Evolutionary conservation across 1,140 invertebrate species (phyloP).

Genomic region (Drosophila orena): DNA sequence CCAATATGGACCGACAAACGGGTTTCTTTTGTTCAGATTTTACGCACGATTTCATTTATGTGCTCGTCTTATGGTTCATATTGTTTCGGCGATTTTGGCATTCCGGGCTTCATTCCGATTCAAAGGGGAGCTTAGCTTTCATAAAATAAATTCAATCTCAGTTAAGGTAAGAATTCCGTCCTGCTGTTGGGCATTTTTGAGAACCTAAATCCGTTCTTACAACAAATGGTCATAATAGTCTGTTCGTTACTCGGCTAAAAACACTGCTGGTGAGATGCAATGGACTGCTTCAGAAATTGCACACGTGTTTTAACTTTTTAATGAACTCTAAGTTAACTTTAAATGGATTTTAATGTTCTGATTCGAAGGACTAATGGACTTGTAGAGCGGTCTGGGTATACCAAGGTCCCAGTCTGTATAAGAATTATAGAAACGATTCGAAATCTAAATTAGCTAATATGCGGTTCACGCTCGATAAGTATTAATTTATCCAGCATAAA

Average conservation of each 20-base stretch:
- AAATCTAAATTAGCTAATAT: conserved; percentile 8
- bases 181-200: not conserved
- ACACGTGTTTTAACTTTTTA: too few species aligned
- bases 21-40: conserved; percentile 73
- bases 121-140: conserved; percentile 39
- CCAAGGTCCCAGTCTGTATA: too few species aligned
- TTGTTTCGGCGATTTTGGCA: conserved; percentile 42
- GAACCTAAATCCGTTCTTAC: not conserved
- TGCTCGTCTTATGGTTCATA: conserved; percentile 40
- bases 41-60: conserved; percentile 80
- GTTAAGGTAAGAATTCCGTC: not conserved
- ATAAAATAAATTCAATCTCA: conserved; percentile 60
- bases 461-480: not conserved
- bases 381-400: too few species aligned
- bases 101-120: conserved; percentile 13
- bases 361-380: too few species aligned
- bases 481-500: conserved; percentile 18
- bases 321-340: too few species aligned
- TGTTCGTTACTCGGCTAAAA: too few species aligned
- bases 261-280: too few species aligned
- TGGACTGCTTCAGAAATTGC: too few species aligned
- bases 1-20: conserved; percentile 48
- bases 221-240: too few species aligned
- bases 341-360: too few species aligned
- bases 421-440: too few species aligned